Evolutionary conservation across 2,888 invertebrate genomes (phyloP), one percentile per base, ranked within the genome.

Genomic region (Diachrysia chrysitis): DNA sequence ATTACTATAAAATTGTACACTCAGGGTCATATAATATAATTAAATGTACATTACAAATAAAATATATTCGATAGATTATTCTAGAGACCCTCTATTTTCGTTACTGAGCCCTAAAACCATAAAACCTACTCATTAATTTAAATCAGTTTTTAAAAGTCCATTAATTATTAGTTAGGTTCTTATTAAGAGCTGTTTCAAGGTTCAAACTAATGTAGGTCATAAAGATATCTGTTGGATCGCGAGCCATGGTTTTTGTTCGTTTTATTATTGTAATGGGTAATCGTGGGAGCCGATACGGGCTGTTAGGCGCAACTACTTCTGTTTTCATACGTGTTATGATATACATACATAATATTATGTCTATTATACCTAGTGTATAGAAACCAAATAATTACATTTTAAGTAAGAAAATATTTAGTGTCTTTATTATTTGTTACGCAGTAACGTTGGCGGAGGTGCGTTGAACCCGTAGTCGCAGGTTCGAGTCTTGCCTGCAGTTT

Each of bases 131-230:
- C 25, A 67, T 63, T 77, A 75, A 63, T 21, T 14, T 19, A 60
- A 61, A 58, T 58, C 35, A 51, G 62, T 58, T 67, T 51, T 42
- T 69, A 69, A n/a, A 71, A 69, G 64, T 60, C 19, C 17, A 69
- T 56, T 78, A 76, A 76, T 78, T 69, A 78, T 25, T 61, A 69
- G 65, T 69, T 69, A 64, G 55, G 7, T 67, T 54, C 63, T 68
- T 77, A 76, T 67, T 79, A 60, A 70, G 68, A 72, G 71, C 63
- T 69, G 63, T 66, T 78, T 75, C 81, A 87, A 87, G 89, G 89
- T 83, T 83, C 79, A 69, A 76, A 82, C 61, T 82, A 83, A 88
- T 87, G 82, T 89, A 85, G 89, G 89, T 86, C 89, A 85, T 80
- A 81, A 81, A 81, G 82, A 79, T 79, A 83, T 81, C 80, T 76